These are phyloP conservation scores for Centropus bengalensis DNA, from an alignment of 2,113 vertebrate genomes.

Conservation along the genomic window DNA sequence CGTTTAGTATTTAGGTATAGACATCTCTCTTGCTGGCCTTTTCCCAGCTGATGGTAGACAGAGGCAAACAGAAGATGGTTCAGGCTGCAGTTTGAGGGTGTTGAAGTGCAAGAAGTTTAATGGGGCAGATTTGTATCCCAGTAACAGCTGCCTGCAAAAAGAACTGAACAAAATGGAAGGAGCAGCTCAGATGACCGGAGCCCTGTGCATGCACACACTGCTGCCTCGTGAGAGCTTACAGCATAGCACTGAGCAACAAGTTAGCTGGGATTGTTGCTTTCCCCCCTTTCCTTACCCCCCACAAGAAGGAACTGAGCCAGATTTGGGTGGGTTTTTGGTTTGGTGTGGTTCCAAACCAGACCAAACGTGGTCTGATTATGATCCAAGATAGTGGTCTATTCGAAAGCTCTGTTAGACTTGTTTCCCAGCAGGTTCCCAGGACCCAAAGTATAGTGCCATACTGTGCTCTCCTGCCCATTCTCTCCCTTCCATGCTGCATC, in stretches of 20 bases:
- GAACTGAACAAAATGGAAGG: background rate
- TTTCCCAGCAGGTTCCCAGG: background rate
- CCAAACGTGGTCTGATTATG: background rate
- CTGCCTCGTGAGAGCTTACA: background rate
- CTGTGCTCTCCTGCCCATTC: background rate
- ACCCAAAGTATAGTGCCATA: fast-evolving
- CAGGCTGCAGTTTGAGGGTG: background rate
- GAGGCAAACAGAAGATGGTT: background rate
- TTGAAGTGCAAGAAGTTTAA: background rate
- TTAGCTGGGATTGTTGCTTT: background rate
- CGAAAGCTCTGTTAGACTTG: background rate
- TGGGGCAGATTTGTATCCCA: background rate
- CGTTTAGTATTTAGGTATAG: background rate
- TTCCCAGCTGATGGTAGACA: background rate
- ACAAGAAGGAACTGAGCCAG: background rate
- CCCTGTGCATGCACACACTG: background rate
- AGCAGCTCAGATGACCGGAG: background rate
- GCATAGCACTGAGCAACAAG: background rate
- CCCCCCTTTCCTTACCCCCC: background rate
- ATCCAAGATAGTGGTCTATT: background rate
- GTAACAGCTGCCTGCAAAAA: background rate
- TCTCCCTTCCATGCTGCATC: background rate
- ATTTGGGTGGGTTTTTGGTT: background rate
- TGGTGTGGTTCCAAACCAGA: background rate
- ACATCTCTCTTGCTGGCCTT: background rate